Base-by-base conservation (phyloP, 2,888 invertebrate genomes). In the Agonopterix arenella region DNA sequence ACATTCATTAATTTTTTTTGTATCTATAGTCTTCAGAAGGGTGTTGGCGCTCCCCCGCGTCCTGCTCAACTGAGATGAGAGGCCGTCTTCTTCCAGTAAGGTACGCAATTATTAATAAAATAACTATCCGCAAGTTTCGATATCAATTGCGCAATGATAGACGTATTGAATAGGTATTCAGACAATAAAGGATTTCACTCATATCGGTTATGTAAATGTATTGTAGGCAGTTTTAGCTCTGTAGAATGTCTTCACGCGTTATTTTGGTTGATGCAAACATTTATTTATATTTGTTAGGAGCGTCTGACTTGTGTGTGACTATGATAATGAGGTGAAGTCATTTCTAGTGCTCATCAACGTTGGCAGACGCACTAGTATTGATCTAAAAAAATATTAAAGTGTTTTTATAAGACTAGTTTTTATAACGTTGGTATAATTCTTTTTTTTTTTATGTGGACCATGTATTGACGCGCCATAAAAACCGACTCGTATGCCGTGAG, bases 121-220 rank as follows among this genome's bases (percentile, higher is more conserved):
- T 2, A 28, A 28, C 28, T 7, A 28, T 28, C 28, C n/a, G 1
- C 7, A 11, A 44, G 44, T 44, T 28, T 44, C 28, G 44, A 44
- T 44, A 44, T 44, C 44, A 28, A 36, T 28, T 44, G 36, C 36
- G n/a, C 28, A 28, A 42, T 42, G 49, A 41, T 48, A 18, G 42
- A 9, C 47, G 28, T 48, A 61, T 67, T 74, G 76, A 78, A 82
- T 80, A 78, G 70, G 65, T 72, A 73, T 72, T 75, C 72, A 73
- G 73, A 73, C 77, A 78, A 83, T 79, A 84, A 84, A 80, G 71
- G 79, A 82, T 79, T 83, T 80, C 76, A 68, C 69, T 73, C 56
- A 66, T 69, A 69, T 71, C 66, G 64, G 66, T 82, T 83, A 83
- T 77, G 76, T 80, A 84, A 84, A 76, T 61, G 55, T 54, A 68